Evolutionary conservation across 1,140 invertebrate species (phyloP), one percentile per base, ranked within the genome.

Genomic region (Drosophila serrata): DNA sequence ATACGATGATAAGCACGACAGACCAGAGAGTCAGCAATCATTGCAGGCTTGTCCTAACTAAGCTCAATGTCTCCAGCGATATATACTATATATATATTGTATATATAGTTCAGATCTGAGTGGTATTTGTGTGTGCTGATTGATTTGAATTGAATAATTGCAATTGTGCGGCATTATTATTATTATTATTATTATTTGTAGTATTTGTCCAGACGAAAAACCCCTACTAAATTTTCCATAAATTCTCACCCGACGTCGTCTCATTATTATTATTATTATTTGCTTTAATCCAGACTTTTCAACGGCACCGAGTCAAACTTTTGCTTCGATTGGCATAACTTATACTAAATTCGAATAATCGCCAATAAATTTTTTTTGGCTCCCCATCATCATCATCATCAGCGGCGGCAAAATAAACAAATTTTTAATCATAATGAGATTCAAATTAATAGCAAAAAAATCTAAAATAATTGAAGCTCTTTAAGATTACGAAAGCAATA

Each of bases 91-190:
- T 48, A 17, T 12, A 12, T 8, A n/a, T 29, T 40, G 17, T 11
- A 22, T 13, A 46, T 46, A 46, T 46, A 46, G 4, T 53, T 35
- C 27, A 9, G 17, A 51, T 33, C 29, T 6, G 29, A 48, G 40
- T 79, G 62, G 48, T 55, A 55, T 57, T 53, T 42, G 80, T 49
- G 58, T 76, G 58, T 72, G 81, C 69, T 88, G 90, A 92, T 92
- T 92, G 90, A 91, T 92, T 92, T 88, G 86, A 92, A 92, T 92
- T 92, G 86, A 90, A 92, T 92, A 92, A 92, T 92, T 92, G 90
- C 90, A 86, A 80, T 91, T 87, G 82, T 82, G 68, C 22, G 62
- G n/a, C 45, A 55, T 69, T 67, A 68, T 43, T 33, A 67, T 49
- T 69, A 55, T 69, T 67, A 68, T 43, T 33, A 67, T 49, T 69